A percentile compares a stretch with the other conserved stretches of the same genome.
Evolutionary conservation across 2,113 vertebrate species (phyloP).

Genomic region (Cyprinodon variegatus): DNA sequence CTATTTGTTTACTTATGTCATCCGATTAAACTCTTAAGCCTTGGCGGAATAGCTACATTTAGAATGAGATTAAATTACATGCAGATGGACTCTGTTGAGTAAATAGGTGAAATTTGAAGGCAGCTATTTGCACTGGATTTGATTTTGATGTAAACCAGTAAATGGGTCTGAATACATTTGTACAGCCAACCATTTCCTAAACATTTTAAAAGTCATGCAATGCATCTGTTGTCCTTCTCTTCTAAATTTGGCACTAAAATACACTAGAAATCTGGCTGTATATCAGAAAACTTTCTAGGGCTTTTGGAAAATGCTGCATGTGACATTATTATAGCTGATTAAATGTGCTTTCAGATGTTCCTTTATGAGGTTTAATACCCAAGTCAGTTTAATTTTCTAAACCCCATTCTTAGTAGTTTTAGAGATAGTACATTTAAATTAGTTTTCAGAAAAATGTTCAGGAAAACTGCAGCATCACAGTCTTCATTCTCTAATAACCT

Average conservation of each 20-base stretch:
- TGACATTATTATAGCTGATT: slow-evolving; percentile 38
- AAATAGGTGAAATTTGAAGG: not conserved
- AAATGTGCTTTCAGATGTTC: slow-evolving; percentile 55
- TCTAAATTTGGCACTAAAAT: not conserved
- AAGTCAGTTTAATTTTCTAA: slow-evolving; percentile 18
- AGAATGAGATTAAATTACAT: not conserved
- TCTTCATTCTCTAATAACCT: slow-evolving; percentile 60
- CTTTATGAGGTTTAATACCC: slow-evolving; percentile 34
- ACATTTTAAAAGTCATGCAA: not conserved
- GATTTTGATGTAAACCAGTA: not conserved
- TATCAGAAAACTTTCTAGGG: not conserved
- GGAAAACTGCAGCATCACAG: slow-evolving; percentile 33
- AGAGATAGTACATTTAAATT: slow-evolving; percentile 1
- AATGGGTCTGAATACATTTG: not conserved
- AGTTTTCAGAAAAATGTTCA: slow-evolving; percentile 13
- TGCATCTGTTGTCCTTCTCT: not conserved
- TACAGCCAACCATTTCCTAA: not conserved
- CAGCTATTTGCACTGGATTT: not conserved
- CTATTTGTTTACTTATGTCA: not conserved
- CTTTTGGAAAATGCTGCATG: not conserved
- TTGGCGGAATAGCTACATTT: not conserved
- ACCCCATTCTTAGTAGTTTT: slow-evolving; percentile 9
- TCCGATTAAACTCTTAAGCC: not conserved
- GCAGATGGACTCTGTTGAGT: not conserved
- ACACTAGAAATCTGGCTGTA: not conserved